Evolutionary conservation across 37 sponge, comb jelly and placozoan genomes (phyloP), one percentile per base, ranked within the genome.

Genomic region (Agelas oroides): DNA sequence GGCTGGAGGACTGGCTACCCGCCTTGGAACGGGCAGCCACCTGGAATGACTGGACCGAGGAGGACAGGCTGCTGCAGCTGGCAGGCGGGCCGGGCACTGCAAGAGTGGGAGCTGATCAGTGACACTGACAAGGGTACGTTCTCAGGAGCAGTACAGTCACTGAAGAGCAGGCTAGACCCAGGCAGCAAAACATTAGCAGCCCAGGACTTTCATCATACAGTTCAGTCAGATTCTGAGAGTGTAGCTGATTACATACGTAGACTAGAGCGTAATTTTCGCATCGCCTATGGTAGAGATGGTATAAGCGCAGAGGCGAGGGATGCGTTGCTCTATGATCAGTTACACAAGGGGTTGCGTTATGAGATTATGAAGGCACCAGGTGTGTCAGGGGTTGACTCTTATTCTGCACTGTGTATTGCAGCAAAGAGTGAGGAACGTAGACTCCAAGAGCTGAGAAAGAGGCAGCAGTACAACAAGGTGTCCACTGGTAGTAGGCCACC

Each of bases 181-280:
- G 89, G 77, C 21, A 60, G 53, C 12, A 33, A 34, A 33, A 31
- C 70, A 21, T 34, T 88, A 34, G 89, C 83, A 17, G 89, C 77
- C 14, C 89, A 86, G 40, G 80, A 86, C 32, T 86, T 86, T 15
- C 79, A 73, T 24, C 87, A 86, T 73, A 57, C 39, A 16, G 20
- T 18, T 16, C 88, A 88, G 40, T 37, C 28, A 33, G 78, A 88
- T n/a, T 28, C 25, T 21, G 88, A 88, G 69, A 75, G 25, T 66
- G 76, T 80, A 3, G 53, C 61, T 24, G 88, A 80, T 27, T 56
- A 19, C 18, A 56, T 56, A 56, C 58, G 58, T 18, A 31, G 73
- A 8, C 59, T 85, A 39, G 86, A 85, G 32, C 86, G 70, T 3
- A 62, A 39, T 57, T 86, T 86, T 55, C 71, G 60, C 35, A 70